Percentiles rank a stretch among this genome's conserved stretches.
Evolutionary conservation across 2,888 invertebrate genomes (phyloP).

Genomic region (Mythimna lalbum): DNA sequence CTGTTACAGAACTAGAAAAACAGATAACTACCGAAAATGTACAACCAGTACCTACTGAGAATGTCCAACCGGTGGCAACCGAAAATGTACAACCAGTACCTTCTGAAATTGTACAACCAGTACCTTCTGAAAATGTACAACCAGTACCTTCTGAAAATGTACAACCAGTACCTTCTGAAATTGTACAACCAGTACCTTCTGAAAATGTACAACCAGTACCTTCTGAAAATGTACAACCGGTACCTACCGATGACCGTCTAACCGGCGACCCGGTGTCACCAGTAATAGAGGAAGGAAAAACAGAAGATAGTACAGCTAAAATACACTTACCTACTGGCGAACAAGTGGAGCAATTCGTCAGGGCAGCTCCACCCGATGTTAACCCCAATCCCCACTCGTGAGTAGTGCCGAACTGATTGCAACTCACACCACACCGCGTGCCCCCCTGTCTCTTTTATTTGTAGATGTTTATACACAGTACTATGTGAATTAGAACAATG

Average conservation of each 20-base stretch:
- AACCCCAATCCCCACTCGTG: slow-evolving; percentile 89
- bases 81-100: slow-evolving; percentile 20
- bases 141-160: slow-evolving; percentile 13
- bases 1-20: slow-evolving; percentile 30
- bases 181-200: slow-evolving; percentile 15
- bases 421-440: slow-evolving; percentile 80
- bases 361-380: slow-evolving; percentile 81
- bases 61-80: slow-evolving; percentile 18
- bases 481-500: slow-evolving; percentile 69
- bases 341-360: slow-evolving; percentile 72
- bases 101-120: too few relatives aligned
- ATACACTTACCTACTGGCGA: slow-evolving; percentile 48
- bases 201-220: slow-evolving; percentile 28
- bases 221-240: slow-evolving; percentile 34
- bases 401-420: slow-evolving; percentile 78
- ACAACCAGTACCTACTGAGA: slow-evolving; percentile 24
- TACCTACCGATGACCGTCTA: slow-evolving; percentile 42
- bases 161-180: slow-evolving; percentile 14
- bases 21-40: slow-evolving; percentile 29
- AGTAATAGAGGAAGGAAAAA: slow-evolving; percentile 46
- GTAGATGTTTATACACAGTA: slow-evolving; percentile 58
- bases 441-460: slow-evolving; percentile 60
- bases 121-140: slow-evolving; percentile 24
- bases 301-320: slow-evolving; percentile 53
- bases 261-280: slow-evolving; percentile 64